Percentiles rank a stretch among this genome's conserved stretches.
Conservation (phyloP, 2,888 invertebrate genomes). For the Laothoe populi region DNA sequence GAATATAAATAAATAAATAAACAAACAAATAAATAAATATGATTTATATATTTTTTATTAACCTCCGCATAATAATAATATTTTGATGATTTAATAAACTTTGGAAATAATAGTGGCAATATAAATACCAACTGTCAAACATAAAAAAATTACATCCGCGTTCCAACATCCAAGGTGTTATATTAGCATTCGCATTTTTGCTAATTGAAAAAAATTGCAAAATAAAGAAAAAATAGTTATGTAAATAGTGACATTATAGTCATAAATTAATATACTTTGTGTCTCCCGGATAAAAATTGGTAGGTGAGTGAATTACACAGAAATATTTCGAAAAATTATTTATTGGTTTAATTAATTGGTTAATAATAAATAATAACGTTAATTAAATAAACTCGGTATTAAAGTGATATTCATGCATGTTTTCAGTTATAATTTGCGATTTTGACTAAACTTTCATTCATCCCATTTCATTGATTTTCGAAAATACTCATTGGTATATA, state of each 20-base stretch:
- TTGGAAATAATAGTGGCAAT: too few relatives aligned
- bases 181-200: neutral
- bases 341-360: too few relatives aligned
- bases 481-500: neutral
- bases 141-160: neutral
- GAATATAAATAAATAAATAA: too few relatives aligned
- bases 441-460: neutral
- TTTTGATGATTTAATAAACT: too few relatives aligned
- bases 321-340: too few relatives aligned
- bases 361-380: too few relatives aligned
- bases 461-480: neutral
- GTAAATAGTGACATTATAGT: neutral
- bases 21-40: too few relatives aligned
- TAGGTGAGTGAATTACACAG: neutral
- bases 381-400: neutral
- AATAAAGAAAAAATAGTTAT: conserved; percentile 7
- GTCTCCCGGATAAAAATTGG: neutral
- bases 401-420: neutral
- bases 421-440: conserved; percentile 1
- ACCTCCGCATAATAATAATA: too few relatives aligned
- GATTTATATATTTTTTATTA: too few relatives aligned
- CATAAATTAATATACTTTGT: neutral
- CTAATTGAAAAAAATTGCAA: conserved; percentile 4
- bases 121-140: neutral
- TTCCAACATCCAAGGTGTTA: neutral